Evolutionary conservation across 1,140 invertebrate species (phyloP), one percentile per base, ranked within the genome.

Genomic region (Linepithema humile): DNA sequence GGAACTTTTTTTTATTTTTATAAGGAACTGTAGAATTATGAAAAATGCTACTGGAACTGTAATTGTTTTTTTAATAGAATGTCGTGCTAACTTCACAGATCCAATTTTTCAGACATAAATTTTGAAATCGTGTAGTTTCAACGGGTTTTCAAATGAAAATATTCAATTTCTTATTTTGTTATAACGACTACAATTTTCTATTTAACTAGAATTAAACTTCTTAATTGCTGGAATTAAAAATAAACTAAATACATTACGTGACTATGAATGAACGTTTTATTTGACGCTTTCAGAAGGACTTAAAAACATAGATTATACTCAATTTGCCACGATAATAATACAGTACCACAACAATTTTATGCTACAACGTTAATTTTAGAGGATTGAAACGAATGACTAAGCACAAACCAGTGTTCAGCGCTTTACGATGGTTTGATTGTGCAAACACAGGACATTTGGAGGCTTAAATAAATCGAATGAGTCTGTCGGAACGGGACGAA

Each of bases 301-400:
- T 64, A 48, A 77, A 77, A 48, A 57, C 62, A 69, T 17, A 17
- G 23, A 70, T 80, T 55, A 69, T 20, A n/a, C n/a, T 17, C 57
- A 20, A 29, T 55, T 23, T n/a, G 48, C 29, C 35, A 40, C 35
- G n/a, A 26, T 69, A 55, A 80, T 69, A 43, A 12, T 29, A 26
- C 45, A 20, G 23, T 55, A 17, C 20, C 26, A 32, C 0, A 29
- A 10, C 35, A 17, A 23, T 64, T 43, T n/a, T n/a, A n/a, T n/a
- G n/a, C n/a, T n/a, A n/a, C n/a, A 55, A 32, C 7, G 35, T 35
- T 53, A 69, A 69, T 80, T 77, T 77, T 77, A 77, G 60, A 64
- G 26, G 38, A n/a, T 35, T 59, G 70, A 23, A 48, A 20, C 40
- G 26, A 23, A 12, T 23, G 12, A 65, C 32, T 26, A 65, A 67